Evolutionary conservation across 2,113 vertebrate genomes (phyloP).

Genomic region (Propithecus coquereli): DNA sequence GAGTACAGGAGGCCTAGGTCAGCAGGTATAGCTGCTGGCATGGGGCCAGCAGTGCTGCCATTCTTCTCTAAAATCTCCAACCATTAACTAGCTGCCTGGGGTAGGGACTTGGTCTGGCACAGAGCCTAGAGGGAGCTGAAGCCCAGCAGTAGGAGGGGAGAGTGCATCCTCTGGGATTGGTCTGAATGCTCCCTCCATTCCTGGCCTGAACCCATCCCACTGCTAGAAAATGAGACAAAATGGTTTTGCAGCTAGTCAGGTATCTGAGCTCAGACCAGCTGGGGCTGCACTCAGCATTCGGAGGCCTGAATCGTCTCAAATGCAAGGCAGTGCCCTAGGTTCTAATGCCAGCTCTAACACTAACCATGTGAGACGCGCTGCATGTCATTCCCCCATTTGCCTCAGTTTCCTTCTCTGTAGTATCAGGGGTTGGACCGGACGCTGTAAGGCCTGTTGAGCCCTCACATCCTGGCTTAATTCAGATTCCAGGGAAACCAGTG

Average conservation of each 20-base stretch:
- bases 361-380: not conserved
- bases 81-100: not conserved
- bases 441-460: not conserved
- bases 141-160: not conserved
- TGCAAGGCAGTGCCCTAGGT: not conserved
- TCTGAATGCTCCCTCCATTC: not conserved
- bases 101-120: not conserved
- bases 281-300: not conserved
- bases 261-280: not conserved
- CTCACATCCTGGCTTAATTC: not conserved
- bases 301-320: not conserved
- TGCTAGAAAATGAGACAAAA: not conserved
- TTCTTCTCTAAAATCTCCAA: not conserved
- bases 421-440: not conserved
- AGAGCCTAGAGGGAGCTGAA: not conserved
- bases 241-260: not conserved
- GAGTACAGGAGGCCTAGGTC: not conserved
- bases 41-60: not conserved
- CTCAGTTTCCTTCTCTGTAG: not conserved
- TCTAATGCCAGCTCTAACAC: not conserved
- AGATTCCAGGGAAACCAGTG: conserved; percentile 19
- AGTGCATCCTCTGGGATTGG: not conserved
- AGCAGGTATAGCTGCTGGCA: not conserved
- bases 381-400: not conserved
- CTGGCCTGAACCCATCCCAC: not conserved